Evolutionary conservation across 2,797 vertebrate species (phyloP), one percentile per base, ranked within the genome.

Genomic region (Micrastur ruficollis): DNA sequence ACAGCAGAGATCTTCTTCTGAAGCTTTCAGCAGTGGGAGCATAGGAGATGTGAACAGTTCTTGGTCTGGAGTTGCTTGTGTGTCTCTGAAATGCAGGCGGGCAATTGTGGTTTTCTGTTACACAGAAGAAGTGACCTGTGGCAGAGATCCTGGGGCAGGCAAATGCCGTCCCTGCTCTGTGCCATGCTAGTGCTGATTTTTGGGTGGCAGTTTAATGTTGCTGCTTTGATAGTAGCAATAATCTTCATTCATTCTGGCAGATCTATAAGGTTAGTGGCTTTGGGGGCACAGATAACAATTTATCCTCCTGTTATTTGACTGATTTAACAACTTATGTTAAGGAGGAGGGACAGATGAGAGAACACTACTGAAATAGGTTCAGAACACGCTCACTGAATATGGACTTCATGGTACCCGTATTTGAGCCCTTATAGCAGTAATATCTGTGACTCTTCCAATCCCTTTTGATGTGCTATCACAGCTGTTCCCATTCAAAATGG

Each of bases 151-250:
- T 0, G 0, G 23, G 22, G 31, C 56, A 36, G 63, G 52, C 47
- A n/a, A 29, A 70, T 1, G 0, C 53, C 1, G 1, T 83, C 44
- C 34, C 32, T 5, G 3, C 61, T 40, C 26, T 12, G 67, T 63
- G n/a, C 44, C 5, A 3, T 19, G 40, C 65, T 63, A 8, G 42
- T 34, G 53, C 46, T n/a, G 62, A 2, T n/a, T 50, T 78, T 47
- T 49, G 72, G 70, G 52, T 46, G 89, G 62, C 27, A 36, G 20
- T 47, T 84, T 29, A 25, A 21, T 12, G 26, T 32, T 91, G 68
- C 32, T 74, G 49, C 49, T 61, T 38, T 58, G 36, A 29, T 32
- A 27, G 42, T 27, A 29, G 32, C 22, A 16, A 20, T 78, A 31
- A 61, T 47, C 56, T 85, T 86, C 40, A 7, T 59, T 56, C 3